phyloP scores from a whole-genome alignment of 2,113 vertebrate species.

The Lichenostomus cassidix region DNA sequence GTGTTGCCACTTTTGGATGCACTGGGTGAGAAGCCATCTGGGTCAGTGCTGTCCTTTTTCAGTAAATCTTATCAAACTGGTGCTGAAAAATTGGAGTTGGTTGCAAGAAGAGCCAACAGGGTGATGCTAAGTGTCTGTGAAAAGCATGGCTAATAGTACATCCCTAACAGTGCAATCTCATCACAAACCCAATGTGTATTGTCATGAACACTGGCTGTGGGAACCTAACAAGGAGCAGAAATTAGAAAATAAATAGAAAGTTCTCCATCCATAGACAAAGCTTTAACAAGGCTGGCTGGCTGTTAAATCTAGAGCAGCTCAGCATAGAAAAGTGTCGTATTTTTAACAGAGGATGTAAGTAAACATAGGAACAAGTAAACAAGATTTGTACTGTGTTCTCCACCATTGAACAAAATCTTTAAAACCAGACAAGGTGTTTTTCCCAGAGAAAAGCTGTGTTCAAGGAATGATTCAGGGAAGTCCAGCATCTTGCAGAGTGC shows the following conservation, averaged over 20 bases:
- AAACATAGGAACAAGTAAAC: not conserved
- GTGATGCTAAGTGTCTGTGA: not conserved
- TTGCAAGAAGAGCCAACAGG: not conserved
- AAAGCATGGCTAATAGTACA: not conserved
- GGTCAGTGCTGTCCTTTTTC: not conserved
- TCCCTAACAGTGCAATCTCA: not conserved
- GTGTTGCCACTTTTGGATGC: not conserved
- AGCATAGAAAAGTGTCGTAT: not conserved
- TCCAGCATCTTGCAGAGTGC: not conserved
- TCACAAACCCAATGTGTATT: not conserved
- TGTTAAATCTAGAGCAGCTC: not conserved
- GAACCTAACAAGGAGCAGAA: not conserved
- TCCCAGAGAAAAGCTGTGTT: not conserved
- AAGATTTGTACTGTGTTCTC: constrained; percentile 22
- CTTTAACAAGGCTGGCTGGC: not conserved
- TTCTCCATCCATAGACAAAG: not conserved
- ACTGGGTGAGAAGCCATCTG: not conserved
- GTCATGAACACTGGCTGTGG: not conserved
- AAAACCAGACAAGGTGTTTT: not conserved
- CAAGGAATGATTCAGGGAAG: not conserved
- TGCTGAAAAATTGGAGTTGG: not conserved
- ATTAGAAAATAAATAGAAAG: not conserved
- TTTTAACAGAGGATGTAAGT: not conserved
- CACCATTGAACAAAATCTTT: constrained; percentile 28
- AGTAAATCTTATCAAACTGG: not conserved